Percentiles rank a stretch among this genome's conserved stretches.
phyloP scores from a whole-genome alignment of 2,888 invertebrate species.

The Dorcus parallelipipedus region DNA sequence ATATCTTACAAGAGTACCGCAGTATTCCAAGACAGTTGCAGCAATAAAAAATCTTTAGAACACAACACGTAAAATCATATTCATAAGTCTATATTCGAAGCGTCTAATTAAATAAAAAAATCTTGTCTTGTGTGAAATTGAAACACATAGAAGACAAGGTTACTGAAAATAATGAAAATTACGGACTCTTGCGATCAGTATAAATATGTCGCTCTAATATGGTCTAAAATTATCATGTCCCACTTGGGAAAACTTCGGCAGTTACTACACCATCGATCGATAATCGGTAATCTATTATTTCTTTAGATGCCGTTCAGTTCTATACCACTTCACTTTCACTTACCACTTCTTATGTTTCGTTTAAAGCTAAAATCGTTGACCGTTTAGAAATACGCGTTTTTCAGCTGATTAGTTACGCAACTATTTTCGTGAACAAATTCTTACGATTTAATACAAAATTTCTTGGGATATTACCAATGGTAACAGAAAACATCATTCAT shows the following conservation, averaged over 20 bases:
- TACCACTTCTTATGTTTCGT: not conserved
- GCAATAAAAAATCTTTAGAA: not conserved
- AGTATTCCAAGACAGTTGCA: not conserved
- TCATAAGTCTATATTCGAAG: not conserved
- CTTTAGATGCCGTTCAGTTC: not conserved
- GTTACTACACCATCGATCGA: not conserved
- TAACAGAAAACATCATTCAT: no score
- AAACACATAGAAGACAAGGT: no score
- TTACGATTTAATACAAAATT: no score
- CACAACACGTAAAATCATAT: not conserved
- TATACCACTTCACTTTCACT: not conserved
- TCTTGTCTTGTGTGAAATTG: not conserved
- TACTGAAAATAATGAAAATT: no score
- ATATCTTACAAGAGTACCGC: conserved; percentile 8
- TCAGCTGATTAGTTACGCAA: no score
- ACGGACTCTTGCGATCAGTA: no score
- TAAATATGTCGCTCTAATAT: no score
- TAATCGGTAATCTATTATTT: not conserved
- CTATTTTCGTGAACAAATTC: no score
- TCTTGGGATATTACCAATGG: no score
- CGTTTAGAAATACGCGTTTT: no score
- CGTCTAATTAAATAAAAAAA: not conserved
- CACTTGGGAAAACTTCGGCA: not conserved
- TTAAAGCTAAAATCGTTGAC: no score
- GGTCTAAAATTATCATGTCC: no score